phyloP scores from a whole-genome alignment of 2,113 vertebrate genomes.

The Pelodiscus sinensis region DNA sequence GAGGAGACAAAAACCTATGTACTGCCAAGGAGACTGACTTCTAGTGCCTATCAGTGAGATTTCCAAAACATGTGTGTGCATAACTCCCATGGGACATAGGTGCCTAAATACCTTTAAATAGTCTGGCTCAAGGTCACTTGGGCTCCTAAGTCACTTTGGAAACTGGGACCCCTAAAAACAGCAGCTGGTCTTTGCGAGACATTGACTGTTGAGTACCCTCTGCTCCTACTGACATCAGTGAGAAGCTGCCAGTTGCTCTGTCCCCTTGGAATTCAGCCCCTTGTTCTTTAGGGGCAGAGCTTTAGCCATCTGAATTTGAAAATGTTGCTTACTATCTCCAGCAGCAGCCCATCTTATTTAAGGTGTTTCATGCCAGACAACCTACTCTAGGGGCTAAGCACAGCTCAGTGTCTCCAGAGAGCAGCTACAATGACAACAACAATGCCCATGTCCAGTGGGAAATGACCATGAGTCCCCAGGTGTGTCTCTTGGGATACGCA shows the following conservation, averaged over 20 bases:
- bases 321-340: neutral
- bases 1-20: neutral
- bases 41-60: neutral
- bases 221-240: neutral
- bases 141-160: neutral
- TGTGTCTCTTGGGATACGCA: neutral
- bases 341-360: neutral
- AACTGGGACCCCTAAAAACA: neutral
- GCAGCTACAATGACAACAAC: neutral
- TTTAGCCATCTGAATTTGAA: neutral
- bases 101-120: neutral
- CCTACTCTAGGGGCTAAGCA: rapidly evolving
- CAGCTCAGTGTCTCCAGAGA: neutral
- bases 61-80: neutral
- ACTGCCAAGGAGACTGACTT: neutral
- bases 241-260: neutral
- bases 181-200: neutral
- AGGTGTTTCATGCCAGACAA: too few relatives aligned
- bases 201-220: rapidly evolving
- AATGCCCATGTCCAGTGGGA: neutral
- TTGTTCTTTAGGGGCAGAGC: neutral
- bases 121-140: neutral
- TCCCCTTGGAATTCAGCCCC: neutral
- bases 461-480: neutral
- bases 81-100: neutral